These are phyloP conservation scores for Aldabrachelys gigantea DNA, from an alignment of 2,113 vertebrate genomes.

Conservation along the genomic window DNA sequence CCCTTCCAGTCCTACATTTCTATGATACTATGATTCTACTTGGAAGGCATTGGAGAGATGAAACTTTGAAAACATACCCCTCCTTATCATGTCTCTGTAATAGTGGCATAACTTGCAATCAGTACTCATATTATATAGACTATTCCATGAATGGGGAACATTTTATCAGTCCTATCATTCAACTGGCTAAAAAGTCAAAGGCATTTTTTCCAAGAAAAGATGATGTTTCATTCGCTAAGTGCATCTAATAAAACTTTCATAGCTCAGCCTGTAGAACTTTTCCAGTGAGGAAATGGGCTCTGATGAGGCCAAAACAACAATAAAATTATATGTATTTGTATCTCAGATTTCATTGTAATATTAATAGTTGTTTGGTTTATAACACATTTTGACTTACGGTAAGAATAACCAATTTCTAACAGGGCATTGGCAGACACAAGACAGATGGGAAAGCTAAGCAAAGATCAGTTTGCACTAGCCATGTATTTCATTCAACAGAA, in stretches of 20 bases:
- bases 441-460: conserved; percentile 93
- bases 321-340: fast-evolving
- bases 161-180: neutral
- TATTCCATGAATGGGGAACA: neutral
- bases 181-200: neutral
- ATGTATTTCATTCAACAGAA: conserved; percentile 99
- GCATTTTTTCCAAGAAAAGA: neutral
- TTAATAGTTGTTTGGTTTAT: neutral
- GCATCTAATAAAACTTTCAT: neutral
- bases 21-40: neutral
- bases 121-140: neutral
- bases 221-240: neutral
- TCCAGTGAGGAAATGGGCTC: neutral
- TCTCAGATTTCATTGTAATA: neutral
- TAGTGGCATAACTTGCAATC: neutral
- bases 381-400: conserved; percentile 20
- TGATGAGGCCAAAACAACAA: neutral
- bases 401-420: neutral
- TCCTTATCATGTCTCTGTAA: neutral
- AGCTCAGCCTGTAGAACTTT: neutral
- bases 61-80: neutral
- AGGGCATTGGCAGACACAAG: conserved; percentile 96
- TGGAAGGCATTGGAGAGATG: neutral
- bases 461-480: conserved; percentile 95
- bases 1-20: neutral